Percentiles rank a stretch among this genome's conserved stretches.
phyloP scores from a whole-genome alignment of 1,140 invertebrate species.

The Heliconius hermathena region DNA sequence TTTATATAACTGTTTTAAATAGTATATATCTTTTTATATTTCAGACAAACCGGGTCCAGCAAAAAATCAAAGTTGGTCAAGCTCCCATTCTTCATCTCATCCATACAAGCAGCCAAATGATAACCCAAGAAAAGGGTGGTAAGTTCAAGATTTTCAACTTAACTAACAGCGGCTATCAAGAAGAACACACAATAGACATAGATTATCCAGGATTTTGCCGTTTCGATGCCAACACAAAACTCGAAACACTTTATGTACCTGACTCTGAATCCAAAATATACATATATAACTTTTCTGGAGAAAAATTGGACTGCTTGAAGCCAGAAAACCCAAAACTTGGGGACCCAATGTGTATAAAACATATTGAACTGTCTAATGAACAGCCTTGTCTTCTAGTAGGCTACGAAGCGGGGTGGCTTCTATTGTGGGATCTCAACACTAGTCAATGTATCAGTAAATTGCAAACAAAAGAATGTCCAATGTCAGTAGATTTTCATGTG shows the following conservation, averaged over 20 bases:
- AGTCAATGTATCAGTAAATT: constrained; percentile 82
- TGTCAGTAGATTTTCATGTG: constrained; percentile 86
- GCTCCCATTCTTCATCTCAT: constrained; percentile 83
- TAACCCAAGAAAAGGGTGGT: constrained; percentile 88
- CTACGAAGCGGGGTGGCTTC: constrained; percentile 86
- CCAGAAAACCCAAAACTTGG: constrained; percentile 75
- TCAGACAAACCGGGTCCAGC: constrained; percentile 84
- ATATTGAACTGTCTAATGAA: constrained; percentile 78
- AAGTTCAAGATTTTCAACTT: constrained; percentile 85
- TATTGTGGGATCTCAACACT: constrained; percentile 86
- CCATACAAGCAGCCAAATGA: constrained; percentile 81
- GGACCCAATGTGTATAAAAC: constrained; percentile 85
- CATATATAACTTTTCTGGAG: constrained; percentile 83
- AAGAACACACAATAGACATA: constrained; percentile 81
- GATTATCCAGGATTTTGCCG: constrained; percentile 86
- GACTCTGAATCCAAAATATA: constrained; percentile 85
- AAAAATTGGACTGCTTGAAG: constrained; percentile 76
- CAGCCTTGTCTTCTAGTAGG: constrained; percentile 82
- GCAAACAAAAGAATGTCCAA: constrained; percentile 85
- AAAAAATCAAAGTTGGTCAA: constrained; percentile 83
- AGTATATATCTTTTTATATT: constrained; percentile 38
- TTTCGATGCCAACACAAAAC: constrained; percentile 83
- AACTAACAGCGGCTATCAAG: constrained; percentile 83
- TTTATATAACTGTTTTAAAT: constrained; percentile 4
- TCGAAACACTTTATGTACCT: constrained; percentile 85